phyloP scores from a whole-genome alignment of 2,888 invertebrate species.

The Nephrotoma flavescens region DNA sequence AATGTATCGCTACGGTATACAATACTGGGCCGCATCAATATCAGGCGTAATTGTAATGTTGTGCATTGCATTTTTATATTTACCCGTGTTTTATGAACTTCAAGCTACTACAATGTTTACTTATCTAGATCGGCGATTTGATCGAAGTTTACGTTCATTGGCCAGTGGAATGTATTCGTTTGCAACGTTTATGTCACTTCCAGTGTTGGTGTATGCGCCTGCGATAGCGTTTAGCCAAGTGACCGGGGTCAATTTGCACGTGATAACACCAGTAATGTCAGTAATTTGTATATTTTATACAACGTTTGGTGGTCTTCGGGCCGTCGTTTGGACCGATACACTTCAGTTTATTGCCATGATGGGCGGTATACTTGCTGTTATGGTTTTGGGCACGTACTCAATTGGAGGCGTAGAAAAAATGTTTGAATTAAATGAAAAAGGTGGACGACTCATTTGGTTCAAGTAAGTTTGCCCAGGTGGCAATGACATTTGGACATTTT shows the following conservation, averaged over 20 bases:
- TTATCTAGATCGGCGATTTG: background rate
- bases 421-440: conserved; percentile 39
- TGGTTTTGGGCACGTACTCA: conserved; percentile 39
- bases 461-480: conserved; percentile 33
- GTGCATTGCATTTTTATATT: background rate
- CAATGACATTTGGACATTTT: too few relatives aligned
- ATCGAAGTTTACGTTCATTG: background rate
- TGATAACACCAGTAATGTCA: conserved; percentile 51
- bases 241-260: conserved; percentile 48
- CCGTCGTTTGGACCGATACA: conserved; percentile 48
- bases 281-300: conserved; percentile 62
- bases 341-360: conserved; percentile 42
- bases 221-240: conserved; percentile 56
- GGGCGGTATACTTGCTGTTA: conserved; percentile 38
- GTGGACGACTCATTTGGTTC: conserved; percentile 42
- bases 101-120: background rate
- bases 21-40: background rate
- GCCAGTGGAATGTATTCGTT: conserved; percentile 36
- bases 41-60: background rate
- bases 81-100: background rate
- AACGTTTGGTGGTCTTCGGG: conserved; percentile 43
- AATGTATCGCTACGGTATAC: background rate
- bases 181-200: conserved; percentile 40
- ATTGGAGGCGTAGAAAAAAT: conserved; percentile 41
- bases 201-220: conserved; percentile 56